Base-by-base conservation (phyloP, 2,888 invertebrate species). In the Pandemis heparana region DNA sequence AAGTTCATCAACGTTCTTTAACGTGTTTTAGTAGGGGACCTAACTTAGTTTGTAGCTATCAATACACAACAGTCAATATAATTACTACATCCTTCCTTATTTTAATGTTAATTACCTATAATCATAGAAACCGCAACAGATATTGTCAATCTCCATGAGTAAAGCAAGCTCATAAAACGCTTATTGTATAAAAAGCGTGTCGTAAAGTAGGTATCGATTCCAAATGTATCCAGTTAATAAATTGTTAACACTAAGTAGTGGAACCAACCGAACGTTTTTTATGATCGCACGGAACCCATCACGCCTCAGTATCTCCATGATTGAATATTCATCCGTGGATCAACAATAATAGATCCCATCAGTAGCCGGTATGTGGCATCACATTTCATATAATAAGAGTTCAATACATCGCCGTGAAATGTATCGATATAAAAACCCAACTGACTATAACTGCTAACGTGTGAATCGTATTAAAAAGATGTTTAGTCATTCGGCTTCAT, bases 391-490 rank as follows among this genome's bases (percentile, higher is more conserved):
- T 92, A 94, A 93, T 93, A 93, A 92, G 92, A 91, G 85, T 91
- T 92, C 89, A 91, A 94, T 92, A 92, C 92, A 87, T 90, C 91
- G 89, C 94, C 94, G 94, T 94, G 94, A 94, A 94, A 94, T 92
- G 93, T 92, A 87, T 88, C 89, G 91, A 88, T 89, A 92, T 86
- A 94, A 94, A 94, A 94, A 94, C 92, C 92, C 91, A 92, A 92
- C 93, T 92, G 91, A 92, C 91, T 92, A 94, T 94, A 94, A 92
- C 91, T 86, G 91, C 90, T 90, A 92, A 94, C 94, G 94, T 94
- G 94, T 94, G 94, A 94, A 94, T 92, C 93, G 93, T 94, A 94
- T 94, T 93, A 94, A 94, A 94, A 94, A 93, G 87, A 82, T 94
- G 94, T 94, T 91, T 87, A 94, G 94, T 94, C 94, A 94, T 93